These are phyloP conservation scores for Aurelia sp. DNA, from an alignment of 30 jellyfish, hydroid and myxozoan species.

Conservation along the genomic window DNA sequence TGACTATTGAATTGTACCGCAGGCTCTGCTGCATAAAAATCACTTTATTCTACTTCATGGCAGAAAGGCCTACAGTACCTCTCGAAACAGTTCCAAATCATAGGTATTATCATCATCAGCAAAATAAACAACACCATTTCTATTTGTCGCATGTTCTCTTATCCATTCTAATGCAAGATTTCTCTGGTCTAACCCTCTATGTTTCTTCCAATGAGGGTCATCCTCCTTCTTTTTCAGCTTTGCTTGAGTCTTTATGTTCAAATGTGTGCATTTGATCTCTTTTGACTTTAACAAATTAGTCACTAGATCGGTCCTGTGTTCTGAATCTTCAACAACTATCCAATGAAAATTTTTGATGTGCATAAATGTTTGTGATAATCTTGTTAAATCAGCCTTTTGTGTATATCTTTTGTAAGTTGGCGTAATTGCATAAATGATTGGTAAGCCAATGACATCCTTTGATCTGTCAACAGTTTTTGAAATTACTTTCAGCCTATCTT, in stretches of 20 bases:
- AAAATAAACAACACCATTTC: conserved; percentile 79
- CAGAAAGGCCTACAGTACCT: conserved; percentile 56
- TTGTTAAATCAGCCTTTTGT: conserved; percentile 80
- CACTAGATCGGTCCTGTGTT: conserved; percentile 32
- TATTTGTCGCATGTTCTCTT: conserved; percentile 55
- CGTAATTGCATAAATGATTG: conserved; percentile 71
- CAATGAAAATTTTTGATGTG: conserved; percentile 75
- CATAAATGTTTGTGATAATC: conserved; percentile 76
- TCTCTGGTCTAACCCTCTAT: conserved; percentile 91
- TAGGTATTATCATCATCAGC: conserved; percentile 97
- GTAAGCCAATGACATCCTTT: background rate
- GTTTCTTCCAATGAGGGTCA: conserved; percentile 79
- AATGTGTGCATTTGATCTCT: conserved; percentile 54
- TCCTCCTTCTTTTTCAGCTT: conserved; percentile 22
- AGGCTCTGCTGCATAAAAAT: too few species aligned
- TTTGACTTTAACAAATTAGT: conserved; percentile 17
- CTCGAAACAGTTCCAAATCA: conserved; percentile 70
- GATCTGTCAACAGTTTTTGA: too few species aligned
- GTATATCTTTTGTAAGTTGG: conserved; percentile 85
- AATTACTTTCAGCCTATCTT: too few species aligned
- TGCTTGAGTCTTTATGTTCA: conserved; percentile 46
- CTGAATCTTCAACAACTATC: conserved; percentile 87
- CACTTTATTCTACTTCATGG: too few species aligned
- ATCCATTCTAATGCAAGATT: conserved; percentile 82
- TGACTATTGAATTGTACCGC: too few species aligned